These are phyloP conservation scores for Neotoxoptera formosana DNA, from an alignment of 1,140 invertebrate species.

Conservation along the genomic window DNA sequence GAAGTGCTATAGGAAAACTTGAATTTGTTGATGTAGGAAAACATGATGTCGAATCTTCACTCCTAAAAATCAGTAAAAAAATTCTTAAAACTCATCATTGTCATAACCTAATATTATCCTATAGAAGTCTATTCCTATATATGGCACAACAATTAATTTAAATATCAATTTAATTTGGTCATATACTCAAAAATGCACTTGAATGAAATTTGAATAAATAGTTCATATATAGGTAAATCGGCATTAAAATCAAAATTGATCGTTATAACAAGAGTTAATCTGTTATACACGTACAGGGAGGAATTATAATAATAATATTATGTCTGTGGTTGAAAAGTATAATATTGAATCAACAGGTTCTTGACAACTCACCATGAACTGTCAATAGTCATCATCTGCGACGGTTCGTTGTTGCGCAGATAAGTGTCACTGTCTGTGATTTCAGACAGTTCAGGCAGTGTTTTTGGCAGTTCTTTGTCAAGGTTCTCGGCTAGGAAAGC, in stretches of 20 bases:
- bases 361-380: slow-evolving; percentile 39
- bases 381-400: slow-evolving; percentile 52
- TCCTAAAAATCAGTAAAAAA: slow-evolving; percentile 57
- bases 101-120: neutral
- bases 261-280: too few species aligned
- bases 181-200: neutral
- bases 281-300: neutral
- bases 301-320: neutral
- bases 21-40: slow-evolving; percentile 57
- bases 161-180: too few species aligned
- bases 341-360: slow-evolving; percentile 36
- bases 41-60: slow-evolving; percentile 58
- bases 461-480: slow-evolving; percentile 41
- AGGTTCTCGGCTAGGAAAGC: slow-evolving; percentile 14
- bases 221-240: neutral
- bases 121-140: neutral
- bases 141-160: too few species aligned
- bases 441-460: slow-evolving; percentile 37
- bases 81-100: neutral
- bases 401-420: neutral
- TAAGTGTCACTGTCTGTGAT: slow-evolving; percentile 41
- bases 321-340: neutral
- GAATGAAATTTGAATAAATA: neutral
- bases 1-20: slow-evolving; percentile 59
- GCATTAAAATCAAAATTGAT: neutral